phyloP scores from a whole-genome alignment of 1,140 invertebrate species.

The Drosophila melanogaster region Release_6_plus_ISO1_MT NT_033777.3:18498001-18498500 shows the following conservation, averaged over 20 bases:
- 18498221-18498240: too few relatives aligned
- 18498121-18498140: conserved; percentile 68
- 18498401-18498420: conserved; percentile 42
- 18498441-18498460: conserved; percentile 57
- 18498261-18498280: too few relatives aligned
- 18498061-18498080: neutral
- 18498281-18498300: too few relatives aligned
- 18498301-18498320: too few relatives aligned
- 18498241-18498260: too few relatives aligned
- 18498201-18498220: neutral
- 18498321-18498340: too few relatives aligned
- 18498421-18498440: conserved; percentile 70
- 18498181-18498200: conserved; percentile 47
- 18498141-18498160: conserved; percentile 28
- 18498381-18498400: neutral
- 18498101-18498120: conserved; percentile 47
- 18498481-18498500: conserved; percentile 54
- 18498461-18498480: conserved; percentile 74
- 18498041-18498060: conserved; percentile 12
- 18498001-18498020: conserved; percentile 54
- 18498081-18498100: conserved; percentile 18
- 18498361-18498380: neutral
- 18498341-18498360: too few relatives aligned
- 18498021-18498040: conserved; percentile 80
- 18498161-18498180: conserved; percentile 67